Percentiles rank a stretch among this genome's conserved stretches.
phyloP scores from a whole-genome alignment of 2,797 vertebrate genomes.

The Lithobates pipiens region DNA sequence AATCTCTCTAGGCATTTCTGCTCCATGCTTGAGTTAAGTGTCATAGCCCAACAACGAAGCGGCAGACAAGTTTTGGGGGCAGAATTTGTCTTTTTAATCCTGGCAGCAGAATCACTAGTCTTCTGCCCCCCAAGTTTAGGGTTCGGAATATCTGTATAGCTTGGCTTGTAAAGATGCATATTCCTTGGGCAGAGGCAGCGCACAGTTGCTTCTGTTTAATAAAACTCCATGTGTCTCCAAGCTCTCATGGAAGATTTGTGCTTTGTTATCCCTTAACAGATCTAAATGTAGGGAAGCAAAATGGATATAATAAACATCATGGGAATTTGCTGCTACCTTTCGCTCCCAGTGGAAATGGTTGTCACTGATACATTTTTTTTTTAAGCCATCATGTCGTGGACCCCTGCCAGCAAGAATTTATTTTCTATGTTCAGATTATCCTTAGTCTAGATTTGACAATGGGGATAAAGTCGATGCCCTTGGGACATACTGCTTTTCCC shows the following conservation, averaged over 20 bases:
- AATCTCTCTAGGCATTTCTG: constrained; percentile 85
- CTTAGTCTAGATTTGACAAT: constrained; percentile 68
- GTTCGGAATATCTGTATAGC: constrained; percentile 83
- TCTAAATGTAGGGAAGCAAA: constrained; percentile 71
- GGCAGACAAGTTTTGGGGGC: constrained; percentile 66
- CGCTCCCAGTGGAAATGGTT: constrained; percentile 50
- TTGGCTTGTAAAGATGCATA: constrained; percentile 90
- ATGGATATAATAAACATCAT: constrained; percentile 74
- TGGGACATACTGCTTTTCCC: constrained; percentile 78
- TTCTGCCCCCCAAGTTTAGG: constrained; percentile 78
- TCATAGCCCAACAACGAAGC: constrained; percentile 71
- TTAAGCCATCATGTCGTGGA: constrained; percentile 58
- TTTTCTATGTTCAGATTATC: constrained; percentile 65
- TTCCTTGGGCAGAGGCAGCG: neutral
- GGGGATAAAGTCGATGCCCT: constrained; percentile 71
- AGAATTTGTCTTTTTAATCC: constrained; percentile 63
- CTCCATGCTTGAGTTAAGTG: constrained; percentile 69
- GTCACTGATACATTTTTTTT: constrained; percentile 61
- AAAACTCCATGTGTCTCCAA: neutral
- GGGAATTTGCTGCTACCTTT: constrained; percentile 72
- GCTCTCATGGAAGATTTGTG: constrained; percentile 63
- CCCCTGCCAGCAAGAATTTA: constrained; percentile 64
- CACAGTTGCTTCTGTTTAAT: neutral
- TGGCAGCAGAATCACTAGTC: constrained; percentile 68
- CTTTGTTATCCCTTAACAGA: constrained; percentile 63